Percentiles rank a stretch among this genome's conserved stretches.
Evolutionary conservation across 1,140 invertebrate genomes (phyloP).

Genomic region (Drosophila murphyi): DNA sequence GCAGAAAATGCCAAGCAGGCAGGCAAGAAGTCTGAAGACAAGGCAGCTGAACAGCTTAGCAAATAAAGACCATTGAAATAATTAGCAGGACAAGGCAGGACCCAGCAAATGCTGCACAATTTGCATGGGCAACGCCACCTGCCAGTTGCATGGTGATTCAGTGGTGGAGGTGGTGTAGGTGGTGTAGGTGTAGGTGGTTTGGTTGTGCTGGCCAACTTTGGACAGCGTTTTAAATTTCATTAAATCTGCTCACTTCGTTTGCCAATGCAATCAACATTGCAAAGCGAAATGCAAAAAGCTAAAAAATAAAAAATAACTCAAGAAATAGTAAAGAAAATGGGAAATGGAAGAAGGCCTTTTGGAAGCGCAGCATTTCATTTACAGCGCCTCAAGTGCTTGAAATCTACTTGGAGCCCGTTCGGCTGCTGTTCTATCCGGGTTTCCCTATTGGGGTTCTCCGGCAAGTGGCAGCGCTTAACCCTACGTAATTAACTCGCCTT

Average conservation of each 20-base stretch:
- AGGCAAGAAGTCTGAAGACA: constrained; percentile 19
- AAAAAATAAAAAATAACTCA: constrained; percentile 17
- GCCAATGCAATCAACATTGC: constrained; percentile 78
- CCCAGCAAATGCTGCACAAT: constrained; percentile 21
- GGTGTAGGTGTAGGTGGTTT: neutral
- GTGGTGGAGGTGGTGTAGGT: neutral
- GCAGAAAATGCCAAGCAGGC: constrained; percentile 54
- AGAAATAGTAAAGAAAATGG: neutral
- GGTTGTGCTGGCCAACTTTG: constrained; percentile 22
- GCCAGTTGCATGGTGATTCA: neutral
- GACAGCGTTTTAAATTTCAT: constrained; percentile 75
- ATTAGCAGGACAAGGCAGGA: constrained; percentile 51
- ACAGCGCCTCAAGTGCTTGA: constrained; percentile 74
- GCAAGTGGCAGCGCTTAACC: constrained; percentile 50
- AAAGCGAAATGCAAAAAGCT: constrained; percentile 8
- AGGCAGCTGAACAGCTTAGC: constrained; percentile 54
- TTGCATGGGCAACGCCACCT: constrained; percentile 54
- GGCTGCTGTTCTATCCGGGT: neutral
- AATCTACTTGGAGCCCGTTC: constrained; percentile 65
- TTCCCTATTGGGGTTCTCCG: neutral
- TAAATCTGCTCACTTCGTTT: constrained; percentile 82
- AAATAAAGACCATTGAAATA: constrained; percentile 75
- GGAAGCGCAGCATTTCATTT: constrained; percentile 69
- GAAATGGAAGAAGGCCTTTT: constrained; percentile 9
- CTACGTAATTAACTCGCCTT: constrained; percentile 73